phyloP scores from a whole-genome alignment of 2,797 vertebrate genomes.

The Graptemys geographica region DNA sequence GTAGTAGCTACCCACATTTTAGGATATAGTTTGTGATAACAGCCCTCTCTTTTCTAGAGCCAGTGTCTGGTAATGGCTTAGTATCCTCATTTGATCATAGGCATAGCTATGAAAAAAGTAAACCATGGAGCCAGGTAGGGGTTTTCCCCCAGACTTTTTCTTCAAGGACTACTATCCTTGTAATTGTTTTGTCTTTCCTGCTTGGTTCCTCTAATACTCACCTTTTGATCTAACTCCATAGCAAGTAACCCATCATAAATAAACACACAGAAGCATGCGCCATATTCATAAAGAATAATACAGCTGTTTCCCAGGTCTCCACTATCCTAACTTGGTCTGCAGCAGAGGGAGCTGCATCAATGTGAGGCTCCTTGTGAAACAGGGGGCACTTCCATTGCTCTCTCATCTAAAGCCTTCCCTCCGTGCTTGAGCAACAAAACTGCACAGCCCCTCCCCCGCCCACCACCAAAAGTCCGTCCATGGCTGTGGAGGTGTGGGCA shows the following conservation, averaged over 20 bases:
- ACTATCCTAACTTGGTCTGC: rapidly evolving
- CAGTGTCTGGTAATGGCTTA: neutral
- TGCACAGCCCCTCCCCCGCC: neutral
- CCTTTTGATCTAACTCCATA: neutral
- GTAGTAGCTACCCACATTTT: too few species aligned
- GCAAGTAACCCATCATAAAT: too few species aligned
- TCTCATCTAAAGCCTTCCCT: too few species aligned
- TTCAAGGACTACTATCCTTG: neutral
- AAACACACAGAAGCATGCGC: neutral
- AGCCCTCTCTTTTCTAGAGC: neutral
- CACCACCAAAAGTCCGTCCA: rapidly evolving
- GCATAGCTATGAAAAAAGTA: neutral
- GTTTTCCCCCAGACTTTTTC: neutral
- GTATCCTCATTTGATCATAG: neutral
- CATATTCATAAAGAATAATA: neutral
- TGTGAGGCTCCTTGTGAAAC: neutral
- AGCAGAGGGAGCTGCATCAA: too few species aligned
- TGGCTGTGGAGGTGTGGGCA: neutral
- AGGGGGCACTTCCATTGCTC: neutral
- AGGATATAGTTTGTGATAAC: neutral
- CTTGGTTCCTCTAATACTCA: neutral
- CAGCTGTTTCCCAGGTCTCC: neutral
- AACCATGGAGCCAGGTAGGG: neutral
- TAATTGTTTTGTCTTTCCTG: neutral
- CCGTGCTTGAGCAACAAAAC: neutral